These are phyloP conservation scores for Geopemphigus sp. DNA, from an alignment of 1,140 invertebrate species.

Conservation along the genomic window DNA sequence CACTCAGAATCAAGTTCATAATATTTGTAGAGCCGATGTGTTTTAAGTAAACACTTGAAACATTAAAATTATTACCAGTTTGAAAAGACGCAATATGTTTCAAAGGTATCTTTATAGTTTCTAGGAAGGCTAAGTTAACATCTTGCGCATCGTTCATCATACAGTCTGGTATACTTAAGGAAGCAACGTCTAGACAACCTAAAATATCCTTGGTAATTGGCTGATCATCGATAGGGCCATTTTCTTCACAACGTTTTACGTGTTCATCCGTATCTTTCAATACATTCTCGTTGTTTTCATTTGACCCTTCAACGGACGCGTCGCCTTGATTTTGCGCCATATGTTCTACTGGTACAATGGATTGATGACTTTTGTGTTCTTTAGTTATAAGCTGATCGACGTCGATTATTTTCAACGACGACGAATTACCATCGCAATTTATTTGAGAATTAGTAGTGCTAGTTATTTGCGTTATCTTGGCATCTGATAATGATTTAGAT, in stretches of 20 bases:
- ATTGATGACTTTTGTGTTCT: neutral
- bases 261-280: neutral
- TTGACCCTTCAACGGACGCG: neutral
- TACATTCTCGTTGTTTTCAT: neutral
- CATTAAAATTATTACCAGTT: slow-evolving; percentile 34
- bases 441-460: slow-evolving; percentile 1
- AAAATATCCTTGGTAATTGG: slow-evolving; percentile 1
- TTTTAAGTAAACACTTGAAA: neutral
- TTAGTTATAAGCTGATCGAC: neutral
- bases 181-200: slow-evolving; percentile 30
- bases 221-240: neutral
- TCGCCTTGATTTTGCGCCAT: slow-evolving; percentile 11
- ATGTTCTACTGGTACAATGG: neutral
- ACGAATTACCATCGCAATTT: neutral
- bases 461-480: slow-evolving; percentile 19
- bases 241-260: neutral
- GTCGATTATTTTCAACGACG: neutral
- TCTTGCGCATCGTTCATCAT: neutral
- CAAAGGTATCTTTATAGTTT: slow-evolving; percentile 9
- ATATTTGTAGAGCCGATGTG: neutral
- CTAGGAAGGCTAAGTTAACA: neutral
- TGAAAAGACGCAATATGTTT: slow-evolving; percentile 33
- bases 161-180: slow-evolving; percentile 28
- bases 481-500: slow-evolving; percentile 32
- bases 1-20: neutral